Base-by-base conservation (phyloP, 2,888 invertebrate genomes). In the Phorcus lineatus region DNA sequence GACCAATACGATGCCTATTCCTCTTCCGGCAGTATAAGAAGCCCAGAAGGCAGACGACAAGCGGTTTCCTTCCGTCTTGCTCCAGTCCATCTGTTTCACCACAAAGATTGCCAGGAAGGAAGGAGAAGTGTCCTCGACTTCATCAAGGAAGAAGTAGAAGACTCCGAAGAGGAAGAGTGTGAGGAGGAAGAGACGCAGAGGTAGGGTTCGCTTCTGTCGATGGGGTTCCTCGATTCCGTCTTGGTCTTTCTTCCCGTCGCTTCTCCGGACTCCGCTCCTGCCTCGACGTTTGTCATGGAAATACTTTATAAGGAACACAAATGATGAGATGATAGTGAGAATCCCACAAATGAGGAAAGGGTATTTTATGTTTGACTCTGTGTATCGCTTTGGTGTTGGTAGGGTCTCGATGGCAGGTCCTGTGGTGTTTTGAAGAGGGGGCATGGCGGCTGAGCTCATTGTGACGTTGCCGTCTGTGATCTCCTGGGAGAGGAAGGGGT, bases 401-500 rank as follows among this genome's bases (percentile, higher is more conserved):
- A 19, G 16, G 36, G 40, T 70, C 0, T 28, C 36, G 31, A 40
- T 70, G 70, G 1, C 24, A 1, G 52, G 24, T 4, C 19, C 13
- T 74, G 74, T 22, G 11, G 74, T 53, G 24, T 11, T 74, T 16
- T 16, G 28, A 28, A 28, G 28, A 4, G 62, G 28, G 11, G 47
- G 13, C 47, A 47, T 47, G 62, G 24, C 28, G 11, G 62, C 17
- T 57, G 57, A 4, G 40, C n/a, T 52, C n/a, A n/a, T 22, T 2
- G 74, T 67, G 4, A 31, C 24, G 31, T 40, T 24, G 52, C 3
- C 11, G n/a, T 19, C 19, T 9, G 7, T 19, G 52, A 52, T 47
- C 40, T 53, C 47, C 24, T 55, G 17, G 7, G 76, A 79, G 16
- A 86, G 79, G 55, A 87, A 87, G 11, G 85, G 84, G 16, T 83